Evolutionary conservation across 2,113 vertebrate species (phyloP).

Genomic region (Stictonetta naevosa): DNA sequence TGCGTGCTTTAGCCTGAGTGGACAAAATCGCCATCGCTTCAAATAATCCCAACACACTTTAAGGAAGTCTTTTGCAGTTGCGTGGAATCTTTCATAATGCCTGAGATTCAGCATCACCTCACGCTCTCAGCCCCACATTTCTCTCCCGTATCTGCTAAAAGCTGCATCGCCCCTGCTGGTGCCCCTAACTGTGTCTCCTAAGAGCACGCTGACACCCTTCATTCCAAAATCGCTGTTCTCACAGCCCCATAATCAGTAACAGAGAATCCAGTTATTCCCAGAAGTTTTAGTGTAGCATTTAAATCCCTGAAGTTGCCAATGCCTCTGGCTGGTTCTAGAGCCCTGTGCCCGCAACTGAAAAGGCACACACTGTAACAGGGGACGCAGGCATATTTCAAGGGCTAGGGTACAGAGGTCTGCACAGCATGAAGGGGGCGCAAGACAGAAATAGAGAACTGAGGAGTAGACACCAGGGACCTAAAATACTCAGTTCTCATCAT

Average conservation of each 20-base stretch:
- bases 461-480: neutral
- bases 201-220: neutral
- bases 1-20: rapidly evolving
- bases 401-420: neutral
- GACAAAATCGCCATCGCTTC: rapidly evolving
- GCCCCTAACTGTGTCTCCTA: neutral
- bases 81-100: neutral
- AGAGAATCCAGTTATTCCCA: neutral
- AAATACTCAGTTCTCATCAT: neutral
- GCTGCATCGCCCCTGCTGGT: neutral
- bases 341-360: neutral
- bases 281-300: neutral
- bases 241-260: rapidly evolving
- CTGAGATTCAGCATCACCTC: no score
- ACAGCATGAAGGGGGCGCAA: neutral
- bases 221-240: neutral
- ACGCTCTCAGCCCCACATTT: neutral
- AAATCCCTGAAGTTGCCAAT: neutral
- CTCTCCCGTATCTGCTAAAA: rapidly evolving
- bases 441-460: neutral
- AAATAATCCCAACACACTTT: no score
- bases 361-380: neutral
- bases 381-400: neutral
- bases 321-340: neutral
- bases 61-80: neutral